Base-by-base conservation (phyloP, 2,113 vertebrate species). In the Acrocephalus arundinaceus region DNA sequence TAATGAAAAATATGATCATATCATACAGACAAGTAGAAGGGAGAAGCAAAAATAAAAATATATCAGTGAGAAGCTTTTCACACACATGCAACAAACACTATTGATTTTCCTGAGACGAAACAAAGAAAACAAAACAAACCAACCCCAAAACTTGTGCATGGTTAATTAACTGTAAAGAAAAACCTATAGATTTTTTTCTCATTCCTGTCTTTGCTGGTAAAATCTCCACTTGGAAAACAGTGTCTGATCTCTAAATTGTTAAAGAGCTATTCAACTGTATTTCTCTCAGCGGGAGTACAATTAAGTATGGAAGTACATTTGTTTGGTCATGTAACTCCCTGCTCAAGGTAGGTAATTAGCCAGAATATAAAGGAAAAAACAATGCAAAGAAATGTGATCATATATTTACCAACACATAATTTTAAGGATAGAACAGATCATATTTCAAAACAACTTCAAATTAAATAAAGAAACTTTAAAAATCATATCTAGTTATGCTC, bases 281-380 rank as follows among this genome's bases (percentile, higher is more conserved):
- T 87, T 86, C 41, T 75, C n/a, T 89, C 68, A 72, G 11, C 3
- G 1, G 33, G 24, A 28, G 45, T 92, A 93, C 89, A 84, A 94
- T 95, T 98, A 97, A 85, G 21, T 35, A 80, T 46, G 43, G 94
- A 94, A 63, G 10, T 13, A 57, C 19, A 49, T 97, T 97, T 97
- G 22, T 97, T 97, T 98, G 97, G 93, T 97, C 96, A 97, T 82
- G 43, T 97, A 97, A 98, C 97, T 97, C 94, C 4, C 97, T 98
- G 66, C 94, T 98, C 94, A 89, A 97, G 96, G 97, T 96, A 98
- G 66, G 81, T 96, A 98, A 98, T 98, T 98, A 98, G 81, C 85
- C 94, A 97, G 96, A 97, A 79, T 54, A 43, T 10, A 72, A 57
- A 39, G 43, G 33, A 85, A 92, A 95, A 91, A 75, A 48, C 35